These are phyloP conservation scores for Cyclina sinensis DNA, from an alignment of 1,140 invertebrate genomes.

Conservation along the genomic window DNA sequence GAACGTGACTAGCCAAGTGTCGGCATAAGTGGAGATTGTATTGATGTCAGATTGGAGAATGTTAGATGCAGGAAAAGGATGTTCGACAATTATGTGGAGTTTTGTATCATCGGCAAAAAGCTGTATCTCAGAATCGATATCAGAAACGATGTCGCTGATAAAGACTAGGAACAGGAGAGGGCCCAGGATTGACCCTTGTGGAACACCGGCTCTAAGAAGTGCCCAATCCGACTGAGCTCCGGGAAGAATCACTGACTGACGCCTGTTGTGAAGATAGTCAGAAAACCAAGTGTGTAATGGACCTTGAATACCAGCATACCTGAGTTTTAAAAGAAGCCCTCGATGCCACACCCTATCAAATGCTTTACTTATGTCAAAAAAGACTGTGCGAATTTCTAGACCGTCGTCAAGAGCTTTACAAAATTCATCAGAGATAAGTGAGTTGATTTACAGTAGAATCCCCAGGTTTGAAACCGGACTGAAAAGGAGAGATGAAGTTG, in stretches of 20 bases:
- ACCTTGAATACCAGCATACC: background rate
- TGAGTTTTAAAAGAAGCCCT: background rate
- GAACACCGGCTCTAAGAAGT: background rate
- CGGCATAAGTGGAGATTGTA: background rate
- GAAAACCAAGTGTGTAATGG: background rate
- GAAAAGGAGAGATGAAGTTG: no score
- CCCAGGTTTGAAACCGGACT: no score
- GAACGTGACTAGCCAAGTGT: conserved; percentile 22
- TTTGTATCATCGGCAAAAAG: background rate
- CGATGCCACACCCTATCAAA: background rate
- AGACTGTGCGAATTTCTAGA: no score
- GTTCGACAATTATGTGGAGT: background rate
- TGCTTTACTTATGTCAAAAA: no score
- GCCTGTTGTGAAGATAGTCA: background rate
- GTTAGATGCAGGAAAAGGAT: background rate
- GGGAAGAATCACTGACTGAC: background rate
- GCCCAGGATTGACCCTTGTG: background rate
- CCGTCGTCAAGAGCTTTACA: no score
- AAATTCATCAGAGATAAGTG: no score
- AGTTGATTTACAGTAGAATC: no score
- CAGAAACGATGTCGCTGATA: no score
- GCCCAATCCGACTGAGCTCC: background rate
- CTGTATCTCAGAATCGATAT: background rate
- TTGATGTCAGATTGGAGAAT: background rate
- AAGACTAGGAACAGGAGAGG: background rate